Evolutionary conservation across 2,797 vertebrate species (phyloP).

Genomic region (Phrynocephalus vlangalii): DNA sequence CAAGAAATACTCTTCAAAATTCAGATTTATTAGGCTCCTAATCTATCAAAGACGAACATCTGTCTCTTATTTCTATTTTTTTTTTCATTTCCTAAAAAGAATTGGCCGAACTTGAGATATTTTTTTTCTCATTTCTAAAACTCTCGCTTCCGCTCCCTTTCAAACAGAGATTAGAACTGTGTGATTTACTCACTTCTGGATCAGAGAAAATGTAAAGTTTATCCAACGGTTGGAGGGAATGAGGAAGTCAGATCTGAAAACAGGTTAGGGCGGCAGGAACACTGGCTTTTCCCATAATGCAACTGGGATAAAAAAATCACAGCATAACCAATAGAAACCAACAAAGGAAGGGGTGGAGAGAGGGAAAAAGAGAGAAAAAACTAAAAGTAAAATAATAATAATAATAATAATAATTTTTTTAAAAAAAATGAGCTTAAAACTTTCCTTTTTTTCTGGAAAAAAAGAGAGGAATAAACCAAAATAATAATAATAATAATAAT

Average conservation of each 20-base stretch:
- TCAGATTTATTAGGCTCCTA: background rate
- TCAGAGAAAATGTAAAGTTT: constrained; percentile 52
- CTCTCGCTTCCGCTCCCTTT: constrained; percentile 63
- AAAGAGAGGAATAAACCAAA: background rate
- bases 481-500: too few species aligned
- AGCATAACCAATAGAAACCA: constrained; percentile 78
- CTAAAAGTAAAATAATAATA: background rate
- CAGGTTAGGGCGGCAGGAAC: constrained; percentile 83
- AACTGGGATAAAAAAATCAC: constrained; percentile 81
- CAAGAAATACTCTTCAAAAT: background rate
- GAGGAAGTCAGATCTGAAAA: background rate
- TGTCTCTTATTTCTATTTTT: too few species aligned
- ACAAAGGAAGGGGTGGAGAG: constrained; percentile 54
- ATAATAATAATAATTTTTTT: too few species aligned
- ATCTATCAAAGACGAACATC: too few species aligned
- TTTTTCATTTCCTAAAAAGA: too few species aligned
- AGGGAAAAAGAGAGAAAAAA: constrained; percentile 39
- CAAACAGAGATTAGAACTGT: constrained; percentile 73
- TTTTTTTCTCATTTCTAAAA: background rate
- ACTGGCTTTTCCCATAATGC: constrained; percentile 84
- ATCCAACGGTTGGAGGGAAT: constrained; percentile 41
- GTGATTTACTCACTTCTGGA: constrained; percentile 71
- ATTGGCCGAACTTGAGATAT: too few species aligned
- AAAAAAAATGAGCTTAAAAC: constrained; percentile 49
- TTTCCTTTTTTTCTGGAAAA: constrained; percentile 17